These are phyloP conservation scores for Drosophila meridionalis DNA, from an alignment of 2,888 invertebrate species.

Conservation along the genomic window DNA sequence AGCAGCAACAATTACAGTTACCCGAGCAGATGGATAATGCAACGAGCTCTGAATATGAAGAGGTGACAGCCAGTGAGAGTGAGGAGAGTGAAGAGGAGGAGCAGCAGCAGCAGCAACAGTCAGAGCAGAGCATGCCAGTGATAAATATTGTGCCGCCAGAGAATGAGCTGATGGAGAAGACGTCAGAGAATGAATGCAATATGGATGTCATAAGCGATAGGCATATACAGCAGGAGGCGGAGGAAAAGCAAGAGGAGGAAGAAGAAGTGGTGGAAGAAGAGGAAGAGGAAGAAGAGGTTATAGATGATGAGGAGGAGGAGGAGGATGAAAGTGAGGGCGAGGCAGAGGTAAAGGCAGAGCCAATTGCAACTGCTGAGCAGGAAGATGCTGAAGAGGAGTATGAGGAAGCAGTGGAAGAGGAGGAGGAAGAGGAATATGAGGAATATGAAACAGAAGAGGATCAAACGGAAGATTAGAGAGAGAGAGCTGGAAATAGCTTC, in stretches of 20 bases:
- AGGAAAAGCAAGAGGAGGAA: conserved; percentile 22
- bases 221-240: conserved; percentile 11
- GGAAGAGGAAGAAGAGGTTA: conserved; percentile 50
- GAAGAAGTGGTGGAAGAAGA: conserved; percentile 2
- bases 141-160: conserved; percentile 63
- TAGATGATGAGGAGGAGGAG: conserved; percentile 24
- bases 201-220: conserved; percentile 43
- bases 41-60: conserved; percentile 60
- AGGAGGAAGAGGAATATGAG: conserved; percentile 24
- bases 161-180: conserved; percentile 42
- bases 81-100: conserved; percentile 38
- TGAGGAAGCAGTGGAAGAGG: conserved; percentile 12
- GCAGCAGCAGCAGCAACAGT: neutral
- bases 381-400: conserved; percentile 42
- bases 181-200: conserved; percentile 19
- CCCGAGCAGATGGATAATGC: conserved; percentile 6
- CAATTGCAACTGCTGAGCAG: neutral
- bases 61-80: conserved; percentile 65
- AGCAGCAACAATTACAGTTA: neutral
- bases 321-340: conserved; percentile 7
- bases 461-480: conserved; percentile 20
- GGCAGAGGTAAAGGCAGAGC: conserved; percentile 16
- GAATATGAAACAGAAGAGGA: conserved; percentile 35
- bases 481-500: too few species aligned
- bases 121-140: conserved; percentile 32